Conservation (phyloP, 1,140 invertebrate species). For the Zaprionus gabonicus region DNA sequence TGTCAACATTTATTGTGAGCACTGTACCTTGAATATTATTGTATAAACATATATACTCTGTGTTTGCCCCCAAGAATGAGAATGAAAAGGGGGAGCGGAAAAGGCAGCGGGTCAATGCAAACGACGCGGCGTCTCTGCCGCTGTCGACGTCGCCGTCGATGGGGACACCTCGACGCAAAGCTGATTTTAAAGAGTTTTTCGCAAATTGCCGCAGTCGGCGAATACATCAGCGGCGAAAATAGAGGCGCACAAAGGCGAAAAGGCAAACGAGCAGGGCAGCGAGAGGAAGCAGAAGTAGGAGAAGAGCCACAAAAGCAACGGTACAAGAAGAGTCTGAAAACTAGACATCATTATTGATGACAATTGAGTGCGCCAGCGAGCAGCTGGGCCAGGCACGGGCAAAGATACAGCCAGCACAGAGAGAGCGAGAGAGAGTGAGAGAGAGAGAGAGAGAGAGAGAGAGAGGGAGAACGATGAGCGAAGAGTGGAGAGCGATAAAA, state of each 20-base stretch:
- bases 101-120: not conserved
- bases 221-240: conserved; percentile 79
- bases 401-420: not conserved
- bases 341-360: conserved; percentile 84
- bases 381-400: conserved; percentile 47
- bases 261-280: conserved; percentile 20
- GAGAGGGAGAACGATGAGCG: conserved; percentile 2
- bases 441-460: conserved; percentile 8
- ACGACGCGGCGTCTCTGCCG: no score
- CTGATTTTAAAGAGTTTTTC: conserved; percentile 63
- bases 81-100: not conserved
- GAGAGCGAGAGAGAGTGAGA: conserved; percentile 8
- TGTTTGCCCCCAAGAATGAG: conserved; percentile 28
- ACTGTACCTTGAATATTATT: not conserved
- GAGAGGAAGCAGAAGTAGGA: conserved; percentile 22
- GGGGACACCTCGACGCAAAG: conserved; percentile 50
- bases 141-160: not conserved
- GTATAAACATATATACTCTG: not conserved
- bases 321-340: conserved; percentile 60
- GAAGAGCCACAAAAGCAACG: conserved; percentile 42
- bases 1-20: not conserved
- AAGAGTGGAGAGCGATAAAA: conserved; percentile 37
- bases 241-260: conserved; percentile 54
- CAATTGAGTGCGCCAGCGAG: conserved; percentile 82
- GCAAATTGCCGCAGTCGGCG: conserved; percentile 72